Evolutionary conservation across 2,113 vertebrate genomes (phyloP).

Genomic region (Erythrolamprus reginae): DNA sequence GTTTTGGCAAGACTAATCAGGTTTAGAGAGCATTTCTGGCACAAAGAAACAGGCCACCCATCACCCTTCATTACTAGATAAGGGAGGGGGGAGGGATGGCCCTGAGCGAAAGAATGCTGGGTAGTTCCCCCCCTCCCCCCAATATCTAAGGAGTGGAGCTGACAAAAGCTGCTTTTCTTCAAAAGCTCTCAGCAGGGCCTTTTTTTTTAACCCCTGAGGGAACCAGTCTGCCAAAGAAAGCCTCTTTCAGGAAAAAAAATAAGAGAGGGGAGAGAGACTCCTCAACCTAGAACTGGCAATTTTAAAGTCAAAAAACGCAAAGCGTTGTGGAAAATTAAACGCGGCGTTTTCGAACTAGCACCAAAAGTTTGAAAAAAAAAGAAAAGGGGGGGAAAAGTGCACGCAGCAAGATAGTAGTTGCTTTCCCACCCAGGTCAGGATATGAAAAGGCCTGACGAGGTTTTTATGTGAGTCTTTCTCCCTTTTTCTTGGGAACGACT

Average conservation of each 20-base stretch:
- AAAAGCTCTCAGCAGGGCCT: background rate
- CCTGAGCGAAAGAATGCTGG: background rate
- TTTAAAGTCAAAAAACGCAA: background rate
- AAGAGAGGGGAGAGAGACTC: background rate
- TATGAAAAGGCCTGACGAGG: background rate
- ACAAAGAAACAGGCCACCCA: constrained; percentile 21
- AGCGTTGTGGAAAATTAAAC: background rate
- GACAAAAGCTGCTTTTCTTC: background rate
- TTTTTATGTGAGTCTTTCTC: background rate
- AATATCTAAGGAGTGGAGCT: background rate
- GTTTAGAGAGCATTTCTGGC: constrained; percentile 2
- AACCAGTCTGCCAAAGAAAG: background rate
- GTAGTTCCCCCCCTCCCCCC: background rate
- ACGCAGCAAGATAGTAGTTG: background rate
- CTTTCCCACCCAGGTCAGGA: background rate
- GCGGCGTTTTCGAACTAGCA: background rate
- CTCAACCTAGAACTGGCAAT: background rate
- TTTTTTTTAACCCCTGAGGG: background rate
- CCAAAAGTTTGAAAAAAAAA: background rate
- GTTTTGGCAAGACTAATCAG: background rate
- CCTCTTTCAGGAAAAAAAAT: background rate
- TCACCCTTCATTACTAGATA: constrained; percentile 7
- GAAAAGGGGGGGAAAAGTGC: no score
- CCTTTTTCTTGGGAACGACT: background rate
- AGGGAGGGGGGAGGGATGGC: background rate